Evolutionary conservation across 1,140 invertebrate species (phyloP), one percentile per base, ranked within the genome.

Genomic region (Thrips palmi): DNA sequence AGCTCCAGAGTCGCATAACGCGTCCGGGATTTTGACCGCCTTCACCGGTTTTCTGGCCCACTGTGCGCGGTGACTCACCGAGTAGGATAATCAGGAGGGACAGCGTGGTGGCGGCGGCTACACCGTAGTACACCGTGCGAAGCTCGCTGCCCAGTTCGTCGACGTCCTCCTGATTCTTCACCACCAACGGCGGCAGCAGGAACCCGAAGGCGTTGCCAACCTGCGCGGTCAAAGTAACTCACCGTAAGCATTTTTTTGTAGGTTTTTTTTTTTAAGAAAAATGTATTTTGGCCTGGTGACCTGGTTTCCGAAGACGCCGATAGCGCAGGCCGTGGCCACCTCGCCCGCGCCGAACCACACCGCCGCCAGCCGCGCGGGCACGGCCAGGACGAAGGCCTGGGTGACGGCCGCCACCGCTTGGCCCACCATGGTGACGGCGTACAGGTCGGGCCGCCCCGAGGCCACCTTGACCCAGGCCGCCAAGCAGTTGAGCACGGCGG

Each of bases 281-380:
- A n/a, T n/a, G n/a, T n/a, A n/a, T n/a, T n/a, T n/a, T n/a, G n/a
- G n/a, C 10, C 10, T 19, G 49, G 62, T 60, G 54, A 97, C 89
- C 76, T 97, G 93, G 64, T 97, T 98, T 17, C 94, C 94, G 61
- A 99, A 97, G 1, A 97, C 93, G 8, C 93, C 93, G 43, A 96
- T 79, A 50, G 91, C 87, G 59, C 91, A 96, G 1, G 93, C 94
- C 1, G 85, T 89, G 4, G 89, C 93, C 0, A 97, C 88, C 64
- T 97, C 83, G 51, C 83, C 70, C 2, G 83, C 75, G 6, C 89
- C 88, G 56, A 98, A 98, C 94, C 94, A 98, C 6, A 92, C 82
- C 1, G 93, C 92, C 0, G 94, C 91, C 37, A 98, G 54, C 24
- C 83, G 64, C 0, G 94, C 78, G 0, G 94, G 94, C 35, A 97